Percentiles rank a stretch among this genome's conserved stretches.
These are phyloP conservation scores for Microplitis manilae DNA, from an alignment of 2,888 invertebrate species.

Conservation along the genomic window DNA sequence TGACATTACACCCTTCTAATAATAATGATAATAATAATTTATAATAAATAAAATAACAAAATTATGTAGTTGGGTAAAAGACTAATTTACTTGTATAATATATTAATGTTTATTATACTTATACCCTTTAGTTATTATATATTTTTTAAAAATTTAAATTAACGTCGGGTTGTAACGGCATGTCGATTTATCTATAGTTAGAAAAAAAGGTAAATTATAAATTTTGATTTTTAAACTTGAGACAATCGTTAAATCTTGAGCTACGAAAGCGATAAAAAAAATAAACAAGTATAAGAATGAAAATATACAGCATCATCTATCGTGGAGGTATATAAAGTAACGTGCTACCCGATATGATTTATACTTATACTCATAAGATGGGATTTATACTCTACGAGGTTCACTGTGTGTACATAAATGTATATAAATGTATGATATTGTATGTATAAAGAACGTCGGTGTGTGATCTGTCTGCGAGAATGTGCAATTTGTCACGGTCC, in stretches of 20 bases:
- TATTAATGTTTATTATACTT: no score
- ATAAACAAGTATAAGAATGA: neutral
- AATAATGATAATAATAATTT: neutral
- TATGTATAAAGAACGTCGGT: constrained; percentile 2
- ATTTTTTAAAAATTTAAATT: neutral
- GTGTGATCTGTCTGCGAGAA: constrained; percentile 23
- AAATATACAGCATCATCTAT: constrained; percentile 26
- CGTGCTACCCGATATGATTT: constrained; percentile 51
- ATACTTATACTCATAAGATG: constrained; percentile 48
- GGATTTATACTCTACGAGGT: constrained; percentile 53
- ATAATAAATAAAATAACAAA: neutral
- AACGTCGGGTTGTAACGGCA: neutral
- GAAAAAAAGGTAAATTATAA: neutral
- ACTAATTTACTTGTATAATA: no score
- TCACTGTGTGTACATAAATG: constrained; percentile 11
- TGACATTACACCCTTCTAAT: neutral
- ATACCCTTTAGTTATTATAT: no score
- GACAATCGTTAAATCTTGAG: neutral
- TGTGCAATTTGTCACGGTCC: constrained; percentile 36
- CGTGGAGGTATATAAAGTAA: constrained; percentile 12
- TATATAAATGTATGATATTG: no score
- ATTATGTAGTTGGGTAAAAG: neutral
- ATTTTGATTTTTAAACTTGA: neutral
- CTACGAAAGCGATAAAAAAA: neutral
- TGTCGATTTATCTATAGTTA: neutral